A percentile compares a stretch with the other conserved stretches of the same genome.
Conservation (phyloP, 2,113 vertebrate genomes). For the Rallus limicola region DNA sequence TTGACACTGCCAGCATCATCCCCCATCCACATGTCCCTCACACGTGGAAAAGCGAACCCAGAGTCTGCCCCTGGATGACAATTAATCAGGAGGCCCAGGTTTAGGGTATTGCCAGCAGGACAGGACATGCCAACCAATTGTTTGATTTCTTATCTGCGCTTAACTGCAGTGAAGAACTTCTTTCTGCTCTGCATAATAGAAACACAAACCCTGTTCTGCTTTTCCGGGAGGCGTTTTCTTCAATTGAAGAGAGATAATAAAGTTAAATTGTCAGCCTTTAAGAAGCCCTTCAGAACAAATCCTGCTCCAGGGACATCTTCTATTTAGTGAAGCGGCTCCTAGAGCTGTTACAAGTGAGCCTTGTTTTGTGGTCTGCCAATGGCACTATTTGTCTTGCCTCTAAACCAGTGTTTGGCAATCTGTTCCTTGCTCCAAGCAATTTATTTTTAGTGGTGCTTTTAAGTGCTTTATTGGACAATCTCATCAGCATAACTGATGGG, state of each 20-base stretch:
- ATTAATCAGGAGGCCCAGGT: not conserved
- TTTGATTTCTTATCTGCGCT: not conserved
- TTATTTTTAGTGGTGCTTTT: conserved; percentile 30
- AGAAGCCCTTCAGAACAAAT: conserved; percentile 58
- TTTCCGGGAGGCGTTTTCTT: conserved; percentile 9
- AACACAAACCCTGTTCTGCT: not conserved
- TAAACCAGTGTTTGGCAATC: conserved; percentile 15
- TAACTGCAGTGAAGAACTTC: not conserved
- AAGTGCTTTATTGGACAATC: conserved; percentile 42
- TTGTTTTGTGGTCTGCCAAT: conserved; percentile 6
- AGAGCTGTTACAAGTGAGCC: conserved; percentile 6
- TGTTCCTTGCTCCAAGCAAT: conserved; percentile 40
- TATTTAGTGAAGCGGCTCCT: not conserved
- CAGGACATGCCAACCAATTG: not conserved
- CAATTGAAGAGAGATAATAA: conserved; percentile 25
- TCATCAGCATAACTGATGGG: conserved; percentile 29
- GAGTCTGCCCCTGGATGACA: not conserved
- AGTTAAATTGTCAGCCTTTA: conserved; percentile 54
- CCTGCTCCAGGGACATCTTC: conserved; percentile 27
- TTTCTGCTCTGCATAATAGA: not conserved
- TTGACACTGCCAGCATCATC: not conserved
- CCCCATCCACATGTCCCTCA: not conserved
- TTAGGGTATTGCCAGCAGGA: not conserved
- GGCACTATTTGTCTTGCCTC: conserved; percentile 29
- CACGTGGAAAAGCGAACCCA: not conserved